Conservation (phyloP, 1,140 invertebrate genomes). For the Caerostris darwini region DNA sequence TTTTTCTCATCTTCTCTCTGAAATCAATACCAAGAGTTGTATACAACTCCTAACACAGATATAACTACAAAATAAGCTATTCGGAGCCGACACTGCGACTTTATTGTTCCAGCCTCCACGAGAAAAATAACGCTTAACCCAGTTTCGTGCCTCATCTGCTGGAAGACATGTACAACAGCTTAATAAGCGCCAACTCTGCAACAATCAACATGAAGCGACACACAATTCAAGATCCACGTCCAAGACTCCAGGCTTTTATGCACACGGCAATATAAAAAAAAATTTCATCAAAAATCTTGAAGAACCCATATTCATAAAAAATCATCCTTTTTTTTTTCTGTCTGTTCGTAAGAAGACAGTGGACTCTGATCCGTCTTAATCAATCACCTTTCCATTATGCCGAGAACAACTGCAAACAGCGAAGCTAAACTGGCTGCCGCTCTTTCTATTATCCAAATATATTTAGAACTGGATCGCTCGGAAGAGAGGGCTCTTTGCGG, state of each 20-base stretch:
- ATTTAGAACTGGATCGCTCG: conserved; percentile 29
- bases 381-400: conserved; percentile 54
- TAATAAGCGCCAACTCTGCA: background rate
- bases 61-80: too few relatives aligned
- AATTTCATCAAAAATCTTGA: background rate
- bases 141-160: background rate
- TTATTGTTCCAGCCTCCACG: background rate
- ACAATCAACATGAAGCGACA: background rate
- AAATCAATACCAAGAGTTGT: too few relatives aligned
- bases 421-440: conserved; percentile 30
- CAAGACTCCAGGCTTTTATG: too few relatives aligned
- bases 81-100: background rate
- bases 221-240: background rate
- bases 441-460: background rate
- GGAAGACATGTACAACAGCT: background rate
- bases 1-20: too few relatives aligned
- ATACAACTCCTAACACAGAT: too few relatives aligned
- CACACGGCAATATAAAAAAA: too few relatives aligned
- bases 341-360: background rate
- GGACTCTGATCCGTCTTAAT: conserved; percentile 37
- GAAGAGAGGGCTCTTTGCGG: background rate
- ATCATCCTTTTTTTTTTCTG: background rate
- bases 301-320: background rate
- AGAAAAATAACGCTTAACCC: conserved; percentile 12
- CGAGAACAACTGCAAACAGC: conserved; percentile 44